Evolutionary conservation across 2,113 vertebrate species (phyloP), one percentile per base, ranked within the genome.

Genomic region (Uria lomvia): DNA sequence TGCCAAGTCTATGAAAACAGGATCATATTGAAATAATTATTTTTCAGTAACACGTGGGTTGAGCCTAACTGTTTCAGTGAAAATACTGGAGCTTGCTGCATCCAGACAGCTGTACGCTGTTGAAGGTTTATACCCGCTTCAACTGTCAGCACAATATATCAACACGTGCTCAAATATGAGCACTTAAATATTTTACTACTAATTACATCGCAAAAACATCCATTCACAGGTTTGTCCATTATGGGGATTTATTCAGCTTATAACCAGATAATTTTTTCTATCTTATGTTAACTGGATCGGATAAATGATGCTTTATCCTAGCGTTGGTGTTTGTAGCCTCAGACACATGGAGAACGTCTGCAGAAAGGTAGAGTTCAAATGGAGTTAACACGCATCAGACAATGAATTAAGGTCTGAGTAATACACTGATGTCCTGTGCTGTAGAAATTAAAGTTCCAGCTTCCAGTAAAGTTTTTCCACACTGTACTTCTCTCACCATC

Each of bases 1-100:
- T 40, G 90, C 83, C 32, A 50, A 96, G 55, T 22, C 79, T 29
- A 32, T 32, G 34, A 91, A 79, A 94, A 66, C 36, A 32, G 45
- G 50, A 86, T 67, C 38, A 26, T 66, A 77, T 8, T 60, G 63
- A 86, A 94, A 68, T 23, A 11, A 77, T 83, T 72, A 36, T 79
- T 91, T 63, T 65, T 52, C 70, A 65, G 7, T 12, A 68, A 87
- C 45, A 38, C 1, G 4, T 56, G 65, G 43, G 53, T 18, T 60
- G 43, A 87, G 70, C 40, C 26, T 53, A 72, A 80, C 36, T 62
- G 23, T 45, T 94, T 21, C 58, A 60, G 53, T 45, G 47, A 82
- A 85, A 78, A 78, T n/a, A 50, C 10, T 30, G 52, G 14, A 36
- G 59, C 50, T 73, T 22, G 5, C 5, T 74, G 83, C 52, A 59